phyloP scores from a whole-genome alignment of 2,113 vertebrate species.

The Psilopogon haemacephalus region DNA sequence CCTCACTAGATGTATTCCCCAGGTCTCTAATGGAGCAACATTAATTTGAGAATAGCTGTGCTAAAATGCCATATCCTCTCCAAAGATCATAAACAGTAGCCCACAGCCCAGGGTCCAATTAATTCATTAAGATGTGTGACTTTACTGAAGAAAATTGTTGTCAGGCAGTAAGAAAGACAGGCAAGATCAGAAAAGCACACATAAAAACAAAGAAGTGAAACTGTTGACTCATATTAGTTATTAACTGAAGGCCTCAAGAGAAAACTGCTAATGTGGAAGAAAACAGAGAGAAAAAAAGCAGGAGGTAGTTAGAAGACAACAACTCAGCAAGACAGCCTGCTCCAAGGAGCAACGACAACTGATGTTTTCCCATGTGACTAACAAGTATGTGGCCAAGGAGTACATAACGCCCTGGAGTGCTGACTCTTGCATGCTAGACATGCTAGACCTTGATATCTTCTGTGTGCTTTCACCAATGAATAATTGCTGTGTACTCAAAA shows the following conservation, averaged over 20 bases:
- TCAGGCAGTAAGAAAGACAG: neutral
- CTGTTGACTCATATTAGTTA: slow-evolving; percentile 5
- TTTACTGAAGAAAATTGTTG: neutral
- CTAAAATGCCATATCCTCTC: neutral
- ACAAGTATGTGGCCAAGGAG: neutral
- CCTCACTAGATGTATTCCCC: neutral
- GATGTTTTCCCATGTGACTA: neutral
- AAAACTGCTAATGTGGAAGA: neutral
- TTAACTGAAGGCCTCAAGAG: neutral
- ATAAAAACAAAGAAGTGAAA: neutral
- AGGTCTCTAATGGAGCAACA: neutral
- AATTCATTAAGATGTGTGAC: neutral
- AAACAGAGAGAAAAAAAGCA: neutral
- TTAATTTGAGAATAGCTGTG: neutral
- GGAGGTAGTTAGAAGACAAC: neutral
- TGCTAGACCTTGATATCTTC: neutral
- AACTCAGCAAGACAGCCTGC: neutral
- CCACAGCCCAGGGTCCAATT: neutral
- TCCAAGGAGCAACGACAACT: neutral
- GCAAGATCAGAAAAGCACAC: neutral
- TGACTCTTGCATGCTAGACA: neutral
- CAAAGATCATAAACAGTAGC: neutral
- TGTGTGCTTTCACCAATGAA: neutral
- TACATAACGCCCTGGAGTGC: neutral
- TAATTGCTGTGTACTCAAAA: neutral